Evolutionary conservation across 2,888 invertebrate genomes (phyloP).

Genomic region (Erynnis tages): DNA sequence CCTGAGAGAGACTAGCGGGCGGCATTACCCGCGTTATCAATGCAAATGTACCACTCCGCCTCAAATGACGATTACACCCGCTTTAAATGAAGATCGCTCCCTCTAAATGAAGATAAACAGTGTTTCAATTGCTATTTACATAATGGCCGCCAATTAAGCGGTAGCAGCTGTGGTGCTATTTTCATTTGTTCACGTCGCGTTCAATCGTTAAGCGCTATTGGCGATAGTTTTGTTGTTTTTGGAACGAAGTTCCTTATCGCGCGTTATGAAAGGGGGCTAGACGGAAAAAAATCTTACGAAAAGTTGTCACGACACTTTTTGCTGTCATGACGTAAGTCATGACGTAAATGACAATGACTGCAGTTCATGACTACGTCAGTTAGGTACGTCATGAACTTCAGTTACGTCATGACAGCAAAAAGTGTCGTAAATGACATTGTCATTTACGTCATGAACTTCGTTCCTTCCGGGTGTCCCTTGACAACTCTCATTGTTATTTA

Average conservation of each 20-base stretch:
- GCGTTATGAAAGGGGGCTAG: slow-evolving; percentile 5
- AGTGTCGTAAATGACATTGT: too few relatives aligned
- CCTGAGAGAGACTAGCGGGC: slow-evolving; percentile 7
- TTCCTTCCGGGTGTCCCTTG: too few relatives aligned
- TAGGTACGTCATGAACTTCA: too few relatives aligned
- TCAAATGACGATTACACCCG: slow-evolving; percentile 25
- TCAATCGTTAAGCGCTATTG: slow-evolving; percentile 12
- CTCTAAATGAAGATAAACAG: slow-evolving; percentile 39
- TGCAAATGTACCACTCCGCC: slow-evolving; percentile 23
- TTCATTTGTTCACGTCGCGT: slow-evolving; percentile 37
- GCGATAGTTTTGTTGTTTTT: background rate
- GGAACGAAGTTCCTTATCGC: background rate
- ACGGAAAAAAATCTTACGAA: too few relatives aligned
- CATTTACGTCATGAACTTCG: too few relatives aligned
- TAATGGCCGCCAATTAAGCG: slow-evolving; percentile 55
- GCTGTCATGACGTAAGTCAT: too few relatives aligned
- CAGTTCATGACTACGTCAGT: too few relatives aligned
- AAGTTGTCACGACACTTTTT: too few relatives aligned
- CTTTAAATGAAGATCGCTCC: slow-evolving; percentile 34
- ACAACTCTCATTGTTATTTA: too few relatives aligned
- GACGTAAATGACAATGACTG: too few relatives aligned
- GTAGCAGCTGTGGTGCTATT: slow-evolving; percentile 40
- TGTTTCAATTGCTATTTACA: slow-evolving; percentile 39
- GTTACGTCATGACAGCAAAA: too few relatives aligned
- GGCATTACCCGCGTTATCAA: slow-evolving; percentile 26